A percentile compares a stretch with the other conserved stretches of the same genome.
Evolutionary conservation across 2,888 invertebrate genomes (phyloP).

Genomic region (Panzeria rudis): DNA sequence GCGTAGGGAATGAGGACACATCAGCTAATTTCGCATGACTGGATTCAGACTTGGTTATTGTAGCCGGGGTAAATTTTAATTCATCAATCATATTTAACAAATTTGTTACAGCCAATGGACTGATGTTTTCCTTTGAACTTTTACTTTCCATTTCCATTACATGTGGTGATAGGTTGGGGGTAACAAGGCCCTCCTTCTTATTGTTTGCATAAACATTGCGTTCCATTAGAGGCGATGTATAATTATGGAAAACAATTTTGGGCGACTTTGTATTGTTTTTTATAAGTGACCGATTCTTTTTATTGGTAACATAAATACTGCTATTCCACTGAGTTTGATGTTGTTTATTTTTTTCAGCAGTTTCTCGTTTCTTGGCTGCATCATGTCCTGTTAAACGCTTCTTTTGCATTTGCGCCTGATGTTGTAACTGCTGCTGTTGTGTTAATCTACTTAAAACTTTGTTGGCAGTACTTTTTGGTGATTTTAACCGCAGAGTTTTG

Average conservation of each 20-base stretch:
- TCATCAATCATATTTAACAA: constrained; percentile 80
- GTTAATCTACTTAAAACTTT: constrained; percentile 66
- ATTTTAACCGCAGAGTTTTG: constrained; percentile 81
- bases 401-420: constrained; percentile 49
- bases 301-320: constrained; percentile 45
- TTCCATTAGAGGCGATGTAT: constrained; percentile 78
- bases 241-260: constrained; percentile 63
- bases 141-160: constrained; percentile 22
- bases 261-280: constrained; percentile 7
- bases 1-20: constrained; percentile 81
- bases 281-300: constrained; percentile 21
- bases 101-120: constrained; percentile 83
- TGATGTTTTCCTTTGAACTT: constrained; percentile 83
- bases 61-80: constrained; percentile 82
- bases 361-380: constrained; percentile 44
- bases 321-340: constrained; percentile 35
- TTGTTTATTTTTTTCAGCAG: constrained; percentile 32
- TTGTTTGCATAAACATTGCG: constrained; percentile 74
- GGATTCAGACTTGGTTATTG: constrained; percentile 64
- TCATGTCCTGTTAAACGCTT: constrained; percentile 50
- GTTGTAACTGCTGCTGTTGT: constrained; percentile 50
- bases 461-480: constrained; percentile 77
- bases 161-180: constrained; percentile 48
- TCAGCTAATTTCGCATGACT: constrained; percentile 76
- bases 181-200: constrained; percentile 6